These are phyloP conservation scores for Lithobates sylvaticus DNA, from an alignment of 2,797 vertebrate species.

Conservation along the genomic window DNA sequence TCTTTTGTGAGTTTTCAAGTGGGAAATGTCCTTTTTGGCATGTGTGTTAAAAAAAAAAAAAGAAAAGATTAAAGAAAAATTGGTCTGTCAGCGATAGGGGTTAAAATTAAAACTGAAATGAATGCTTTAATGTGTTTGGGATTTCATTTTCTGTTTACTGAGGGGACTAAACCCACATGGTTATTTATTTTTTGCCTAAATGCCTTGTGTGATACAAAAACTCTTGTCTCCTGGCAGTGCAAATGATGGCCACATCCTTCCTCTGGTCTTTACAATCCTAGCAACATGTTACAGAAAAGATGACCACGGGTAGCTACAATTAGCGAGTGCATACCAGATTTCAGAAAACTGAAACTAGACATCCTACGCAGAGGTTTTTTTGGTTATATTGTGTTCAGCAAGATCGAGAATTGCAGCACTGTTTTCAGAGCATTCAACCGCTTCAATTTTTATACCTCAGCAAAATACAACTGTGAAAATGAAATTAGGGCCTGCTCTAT, in stretches of 20 bases:
- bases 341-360: slow-evolving; percentile 55
- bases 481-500: slow-evolving; percentile 23
- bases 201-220: neutral
- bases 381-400: slow-evolving; percentile 30
- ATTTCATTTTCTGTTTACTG: slow-evolving; percentile 33
- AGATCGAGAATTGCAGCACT: slow-evolving; percentile 13
- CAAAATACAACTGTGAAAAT: neutral
- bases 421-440: slow-evolving; percentile 14
- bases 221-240: neutral
- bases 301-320: slow-evolving; percentile 39
- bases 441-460: slow-evolving; percentile 10
- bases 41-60: no score
- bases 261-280: slow-evolving; percentile 30
- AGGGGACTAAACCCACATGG: neutral
- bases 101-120: neutral
- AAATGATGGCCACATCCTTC: slow-evolving; percentile 36
- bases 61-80: no score
- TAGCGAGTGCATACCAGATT: slow-evolving; percentile 19
- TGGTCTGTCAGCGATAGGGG: no score
- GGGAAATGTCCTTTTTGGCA: no score
- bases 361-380: slow-evolving; percentile 52
- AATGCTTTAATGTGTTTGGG: neutral
- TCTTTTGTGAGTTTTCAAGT: no score
- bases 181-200: neutral
- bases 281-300: slow-evolving; percentile 47